Percentiles rank a stretch among this genome's conserved stretches.
phyloP scores from a whole-genome alignment of 2,888 invertebrate species.

The Plusia festucae region DNA sequence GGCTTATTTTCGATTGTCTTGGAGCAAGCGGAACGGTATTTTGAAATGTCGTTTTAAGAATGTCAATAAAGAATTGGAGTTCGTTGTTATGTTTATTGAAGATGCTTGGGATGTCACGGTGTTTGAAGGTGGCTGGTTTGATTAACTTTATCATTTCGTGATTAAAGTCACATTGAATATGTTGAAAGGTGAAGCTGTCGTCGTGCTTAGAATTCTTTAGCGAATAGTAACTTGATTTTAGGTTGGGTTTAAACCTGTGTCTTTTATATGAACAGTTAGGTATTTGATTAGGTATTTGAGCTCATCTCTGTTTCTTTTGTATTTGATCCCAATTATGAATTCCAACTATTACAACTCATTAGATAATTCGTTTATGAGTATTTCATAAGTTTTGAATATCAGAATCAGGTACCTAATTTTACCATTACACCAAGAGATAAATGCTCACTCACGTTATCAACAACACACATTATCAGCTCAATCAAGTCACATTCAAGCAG shows the following conservation, averaged over 20 bases:
- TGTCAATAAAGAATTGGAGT: conserved; percentile 59
- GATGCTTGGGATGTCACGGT: conserved; percentile 41
- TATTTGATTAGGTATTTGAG: not conserved
- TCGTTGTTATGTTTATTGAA: conserved; percentile 56
- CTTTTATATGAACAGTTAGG: not conserved
- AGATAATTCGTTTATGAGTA: too few species aligned
- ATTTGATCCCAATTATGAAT: not conserved
- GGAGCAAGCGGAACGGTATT: conserved; percentile 43
- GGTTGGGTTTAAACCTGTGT: not conserved
- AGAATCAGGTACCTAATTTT: too few species aligned
- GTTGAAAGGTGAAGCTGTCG: conserved; percentile 8
- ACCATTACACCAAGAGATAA: not conserved
- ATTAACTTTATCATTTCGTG: conserved; percentile 38
- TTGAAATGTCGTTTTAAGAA: conserved; percentile 57
- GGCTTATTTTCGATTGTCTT: conserved; percentile 56
- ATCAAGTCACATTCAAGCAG: conserved; percentile 44
- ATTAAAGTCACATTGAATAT: conserved; percentile 36
- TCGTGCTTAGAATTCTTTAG: conserved; percentile 24
- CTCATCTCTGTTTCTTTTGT: not conserved
- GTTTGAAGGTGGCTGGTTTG: conserved; percentile 33
- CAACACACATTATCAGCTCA: conserved; percentile 25
- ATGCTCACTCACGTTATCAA: conserved; percentile 25
- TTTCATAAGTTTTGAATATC: too few species aligned
- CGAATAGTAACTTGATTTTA: not conserved
- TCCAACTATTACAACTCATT: too few species aligned